phyloP scores from a whole-genome alignment of 2,113 vertebrate genomes.

The Triplophysa tibetana region DNA sequence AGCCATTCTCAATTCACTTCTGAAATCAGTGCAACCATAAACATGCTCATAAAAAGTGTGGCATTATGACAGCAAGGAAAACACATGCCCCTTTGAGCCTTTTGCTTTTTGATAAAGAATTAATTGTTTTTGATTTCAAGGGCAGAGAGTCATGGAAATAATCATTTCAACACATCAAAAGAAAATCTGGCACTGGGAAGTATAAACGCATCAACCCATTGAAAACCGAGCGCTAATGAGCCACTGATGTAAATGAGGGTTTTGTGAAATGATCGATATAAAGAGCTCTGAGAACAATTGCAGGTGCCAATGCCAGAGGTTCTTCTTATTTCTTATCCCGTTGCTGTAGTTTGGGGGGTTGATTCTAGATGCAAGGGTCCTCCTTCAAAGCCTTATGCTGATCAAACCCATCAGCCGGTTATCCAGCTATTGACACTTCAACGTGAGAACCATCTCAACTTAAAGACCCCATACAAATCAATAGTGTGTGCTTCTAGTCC shows the following conservation, averaged over 20 bases:
- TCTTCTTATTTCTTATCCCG: constrained; percentile 35
- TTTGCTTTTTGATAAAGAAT: constrained; percentile 30
- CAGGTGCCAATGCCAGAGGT: constrained; percentile 22
- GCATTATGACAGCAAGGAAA: constrained; percentile 1
- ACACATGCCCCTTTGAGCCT: not conserved
- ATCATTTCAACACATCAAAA: constrained; percentile 30
- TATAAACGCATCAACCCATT: constrained; percentile 31
- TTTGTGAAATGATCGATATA: constrained; percentile 39
- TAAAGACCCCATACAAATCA: constrained; percentile 15
- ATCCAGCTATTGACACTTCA: constrained; percentile 33
- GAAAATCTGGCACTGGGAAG: constrained; percentile 15
- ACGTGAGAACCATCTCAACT: constrained; percentile 32
- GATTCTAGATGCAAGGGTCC: constrained; percentile 16
- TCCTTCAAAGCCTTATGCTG: not conserved
- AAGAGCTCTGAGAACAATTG: constrained; percentile 17
- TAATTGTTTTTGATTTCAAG: constrained; percentile 24
- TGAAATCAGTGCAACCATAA: not conserved
- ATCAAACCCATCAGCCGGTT: constrained; percentile 36
- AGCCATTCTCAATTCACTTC: not conserved
- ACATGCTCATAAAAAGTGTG: not conserved
- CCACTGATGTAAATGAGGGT: constrained; percentile 35
- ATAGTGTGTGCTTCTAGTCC: not conserved
- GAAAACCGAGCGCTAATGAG: constrained; percentile 40
- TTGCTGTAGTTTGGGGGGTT: constrained; percentile 22
- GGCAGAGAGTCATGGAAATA: constrained; percentile 29